phyloP scores from a whole-genome alignment of 2,888 invertebrate species.

The Malthinus seriepunctatus region DNA sequence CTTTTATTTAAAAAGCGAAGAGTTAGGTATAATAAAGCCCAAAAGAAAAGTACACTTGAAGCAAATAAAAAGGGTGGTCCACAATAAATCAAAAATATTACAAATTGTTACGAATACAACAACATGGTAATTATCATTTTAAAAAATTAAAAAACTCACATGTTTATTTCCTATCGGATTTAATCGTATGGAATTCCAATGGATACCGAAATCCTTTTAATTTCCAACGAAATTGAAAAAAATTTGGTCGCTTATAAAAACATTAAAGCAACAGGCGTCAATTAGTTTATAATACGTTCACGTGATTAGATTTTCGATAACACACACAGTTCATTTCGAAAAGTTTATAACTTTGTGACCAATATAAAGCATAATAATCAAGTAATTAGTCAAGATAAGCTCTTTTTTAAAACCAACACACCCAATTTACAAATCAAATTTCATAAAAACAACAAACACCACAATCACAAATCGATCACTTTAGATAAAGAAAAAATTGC shows the following conservation, averaged over 20 bases:
- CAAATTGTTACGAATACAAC: neutral
- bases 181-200: too few relatives aligned
- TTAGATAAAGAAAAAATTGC: too few relatives aligned
- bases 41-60: too few relatives aligned
- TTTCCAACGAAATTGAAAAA: neutral
- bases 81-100: neutral
- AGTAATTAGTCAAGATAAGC: conserved; percentile 3
- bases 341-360: neutral
- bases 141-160: neutral
- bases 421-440: too few relatives aligned
- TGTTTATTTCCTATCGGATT: neutral
- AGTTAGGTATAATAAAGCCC: neutral
- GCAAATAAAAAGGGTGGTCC: too few relatives aligned
- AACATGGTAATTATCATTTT: neutral
- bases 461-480: too few relatives aligned
- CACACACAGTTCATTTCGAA: conserved; percentile 1
- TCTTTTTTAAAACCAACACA: too few relatives aligned
- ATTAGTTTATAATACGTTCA: conserved; percentile 2
- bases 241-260: neutral
- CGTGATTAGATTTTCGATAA: neutral
- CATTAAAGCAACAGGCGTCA: neutral
- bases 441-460: too few relatives aligned
- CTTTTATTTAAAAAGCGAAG: neutral
- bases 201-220: too few relatives aligned
- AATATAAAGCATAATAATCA: neutral